phyloP scores from a whole-genome alignment of 2,888 invertebrate species.

The Parasteatoda lunata region DNA sequence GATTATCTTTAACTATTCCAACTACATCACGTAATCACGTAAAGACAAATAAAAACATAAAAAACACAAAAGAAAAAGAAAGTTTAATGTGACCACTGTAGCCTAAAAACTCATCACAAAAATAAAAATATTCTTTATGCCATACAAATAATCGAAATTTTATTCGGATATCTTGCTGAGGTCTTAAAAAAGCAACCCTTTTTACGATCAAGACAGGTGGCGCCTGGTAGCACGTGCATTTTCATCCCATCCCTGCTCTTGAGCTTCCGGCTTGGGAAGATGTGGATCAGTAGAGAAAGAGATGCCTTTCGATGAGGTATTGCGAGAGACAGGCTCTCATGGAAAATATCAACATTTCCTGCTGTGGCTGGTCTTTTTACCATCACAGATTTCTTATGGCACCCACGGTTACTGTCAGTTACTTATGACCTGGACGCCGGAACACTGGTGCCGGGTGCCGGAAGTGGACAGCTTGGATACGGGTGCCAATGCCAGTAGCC shows the following conservation, averaged over 20 bases:
- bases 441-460: conserved; percentile 84
- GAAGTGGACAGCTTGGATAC: conserved; percentile 76
- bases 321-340: conserved; percentile 77
- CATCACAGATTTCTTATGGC: conserved; percentile 83
- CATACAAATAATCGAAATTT: too few species aligned
- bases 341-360: conserved; percentile 77
- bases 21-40: too few species aligned
- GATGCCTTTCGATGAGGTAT: conserved; percentile 77
- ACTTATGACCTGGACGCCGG: conserved; percentile 71
- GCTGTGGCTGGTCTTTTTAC: conserved; percentile 75
- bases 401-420: conserved; percentile 86
- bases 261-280: background rate
- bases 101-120: too few species aligned
- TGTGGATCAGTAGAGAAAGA: conserved; percentile 56
- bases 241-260: background rate
- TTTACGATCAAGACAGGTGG: background rate
- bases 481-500: conserved; percentile 33
- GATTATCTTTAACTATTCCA: too few species aligned
- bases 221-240: background rate
- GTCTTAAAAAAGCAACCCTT: too few species aligned
- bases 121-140: too few species aligned
- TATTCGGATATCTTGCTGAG: too few species aligned
- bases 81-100: too few species aligned
- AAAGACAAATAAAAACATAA: too few species aligned
- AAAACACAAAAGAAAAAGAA: too few species aligned